phyloP scores from a whole-genome alignment of 2,113 vertebrate species.

The Salvelinus alpinus region DNA sequence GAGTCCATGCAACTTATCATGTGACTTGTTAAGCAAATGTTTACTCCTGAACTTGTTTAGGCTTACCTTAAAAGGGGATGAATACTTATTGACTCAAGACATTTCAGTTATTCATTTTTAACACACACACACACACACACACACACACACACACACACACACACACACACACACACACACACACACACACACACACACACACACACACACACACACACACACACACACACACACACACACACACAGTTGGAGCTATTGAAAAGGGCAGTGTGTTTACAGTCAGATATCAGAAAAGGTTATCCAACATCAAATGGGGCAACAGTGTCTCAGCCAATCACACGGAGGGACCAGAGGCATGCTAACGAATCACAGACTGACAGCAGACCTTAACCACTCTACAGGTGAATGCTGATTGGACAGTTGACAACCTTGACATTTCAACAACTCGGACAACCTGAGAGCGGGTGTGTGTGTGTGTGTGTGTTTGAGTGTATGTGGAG shows the following conservation, averaged over 20 bases:
- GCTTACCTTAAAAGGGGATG: no score
- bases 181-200: background rate
- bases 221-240: constrained; percentile 1
- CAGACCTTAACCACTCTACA: constrained; percentile 53
- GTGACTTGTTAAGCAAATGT: no score
- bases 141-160: constrained; percentile 9
- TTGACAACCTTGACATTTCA: constrained; percentile 72
- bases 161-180: background rate
- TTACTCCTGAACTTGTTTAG: no score
- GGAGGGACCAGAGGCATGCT: constrained; percentile 12
- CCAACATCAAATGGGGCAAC: constrained; percentile 68
- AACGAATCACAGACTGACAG: constrained; percentile 58
- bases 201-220: constrained; percentile 12
- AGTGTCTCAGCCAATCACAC: constrained; percentile 64
- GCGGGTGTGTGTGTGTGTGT: constrained; percentile 4
- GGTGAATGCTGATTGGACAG: constrained; percentile 66
- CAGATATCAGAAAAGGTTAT: constrained; percentile 76
- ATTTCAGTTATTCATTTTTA: no score
- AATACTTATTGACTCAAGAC: no score
- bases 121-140: background rate
- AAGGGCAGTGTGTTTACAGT: constrained; percentile 74
- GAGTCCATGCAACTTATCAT: no score
- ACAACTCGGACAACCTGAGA: constrained; percentile 49
- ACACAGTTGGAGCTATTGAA: constrained; percentile 53
- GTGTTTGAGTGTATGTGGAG: constrained; percentile 27